Evolutionary conservation across 2,113 vertebrate genomes (phyloP), one percentile per base, ranked within the genome.

Genomic region (Eclectus roratus): DNA sequence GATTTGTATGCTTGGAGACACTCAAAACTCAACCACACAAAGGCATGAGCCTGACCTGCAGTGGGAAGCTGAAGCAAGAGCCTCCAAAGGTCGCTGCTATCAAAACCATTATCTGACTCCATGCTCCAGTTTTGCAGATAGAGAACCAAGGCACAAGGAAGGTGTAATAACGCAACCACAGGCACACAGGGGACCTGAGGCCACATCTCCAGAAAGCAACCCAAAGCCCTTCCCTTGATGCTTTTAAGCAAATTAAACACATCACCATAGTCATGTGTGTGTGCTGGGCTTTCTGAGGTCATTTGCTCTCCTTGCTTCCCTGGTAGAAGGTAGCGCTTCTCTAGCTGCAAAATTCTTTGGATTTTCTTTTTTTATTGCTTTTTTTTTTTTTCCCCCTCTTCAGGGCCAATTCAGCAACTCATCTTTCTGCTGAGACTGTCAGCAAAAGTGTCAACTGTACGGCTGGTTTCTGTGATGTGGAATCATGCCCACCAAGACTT

Each of bases 401-500:
- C 1, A 3, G 65, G 76, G 69, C 76, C 39, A 92, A 92, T 64
- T 78, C 69, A 74, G 60, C 72, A 68, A 80, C 88, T 88, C 72
- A 4, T 87, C 90, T 84, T 68, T 79, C 72, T 78, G 64, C 82
- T 78, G 73, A 86, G 92, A n/a, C 60, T 86, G 80, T 84, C 90
- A 92, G 85, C 76, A 81, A 27, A 71, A 90, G 82, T 8, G 5
- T 86, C 76, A 69, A 39, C 37, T 43, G 47, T 64, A 56, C 0
- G 58, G 65, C 76, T 94, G 88, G 33, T 81, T 95, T 60, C 96
- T 97, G 82, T n/a, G 64, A 91, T 61, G 82, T 95, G 95, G 92
- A 96, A 94, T 61, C 78, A 56, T 96, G 89, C 93, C 93, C 94
- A 84, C 95, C 86, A 84, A 78, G 91, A 76, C 91, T 92, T 74